These are phyloP conservation scores for Syrmaticus mikado DNA, from an alignment of 2,113 vertebrate genomes.

Conservation along the genomic window DNA sequence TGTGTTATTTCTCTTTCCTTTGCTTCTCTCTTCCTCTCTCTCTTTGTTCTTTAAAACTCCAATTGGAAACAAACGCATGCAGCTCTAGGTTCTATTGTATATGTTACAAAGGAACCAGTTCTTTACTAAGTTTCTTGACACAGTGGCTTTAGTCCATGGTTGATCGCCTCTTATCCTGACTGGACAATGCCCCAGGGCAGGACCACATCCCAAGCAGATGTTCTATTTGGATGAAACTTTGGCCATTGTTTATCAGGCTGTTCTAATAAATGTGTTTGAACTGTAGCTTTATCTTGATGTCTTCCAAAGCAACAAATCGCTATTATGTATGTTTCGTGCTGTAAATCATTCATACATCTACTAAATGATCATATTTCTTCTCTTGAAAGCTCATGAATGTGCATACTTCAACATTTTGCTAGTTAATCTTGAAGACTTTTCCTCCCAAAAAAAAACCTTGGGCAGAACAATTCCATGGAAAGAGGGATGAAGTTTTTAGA, in stretches of 20 bases:
- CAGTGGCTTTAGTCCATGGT: neutral
- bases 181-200: neutral
- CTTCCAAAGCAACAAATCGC: neutral
- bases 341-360: neutral
- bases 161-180: neutral
- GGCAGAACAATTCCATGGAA: neutral
- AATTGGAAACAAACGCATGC: accelerated
- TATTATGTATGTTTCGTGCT: neutral
- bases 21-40: neutral
- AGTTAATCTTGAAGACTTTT: neutral
- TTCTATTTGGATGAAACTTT: neutral
- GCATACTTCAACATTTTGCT: neutral
- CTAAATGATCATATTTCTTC: neutral
- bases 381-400: neutral
- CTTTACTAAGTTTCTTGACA: neutral
- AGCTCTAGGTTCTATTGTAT: neutral
- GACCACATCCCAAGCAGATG: neutral
- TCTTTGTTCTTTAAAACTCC: neutral
- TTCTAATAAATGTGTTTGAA: neutral
- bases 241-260: neutral
- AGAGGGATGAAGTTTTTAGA: neutral
- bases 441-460: neutral
- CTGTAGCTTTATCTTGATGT: neutral
- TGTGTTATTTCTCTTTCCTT: neutral
- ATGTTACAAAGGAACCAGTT: neutral